These are phyloP conservation scores for Caenorhabditis elegans DNA, from an alignment of 1,140 invertebrate species.

Conservation along the genomic window WBcel235 BX284605.5:19552501-19553000, in stretches of 20 bases:
- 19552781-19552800: too few species aligned
- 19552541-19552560: not conserved
- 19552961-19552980: not conserved
- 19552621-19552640: not conserved
- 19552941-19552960: not conserved
- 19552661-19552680: not conserved
- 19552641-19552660: not conserved
- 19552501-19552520: too few species aligned
- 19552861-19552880: too few species aligned
- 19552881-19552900: too few species aligned
- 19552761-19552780: too few species aligned
- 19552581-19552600: not conserved
- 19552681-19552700: not conserved
- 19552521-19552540: not conserved
- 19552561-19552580: not conserved
- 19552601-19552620: not conserved
- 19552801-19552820: too few species aligned
- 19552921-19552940: not conserved
- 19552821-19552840: too few species aligned
- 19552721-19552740: not conserved
- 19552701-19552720: too few species aligned
- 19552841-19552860: too few species aligned
- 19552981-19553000: constrained; percentile 8
- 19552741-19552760: not conserved
- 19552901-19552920: too few species aligned